Evolutionary conservation across 2,113 vertebrate species (phyloP).

Genomic region (Notechis scutatus): DNA sequence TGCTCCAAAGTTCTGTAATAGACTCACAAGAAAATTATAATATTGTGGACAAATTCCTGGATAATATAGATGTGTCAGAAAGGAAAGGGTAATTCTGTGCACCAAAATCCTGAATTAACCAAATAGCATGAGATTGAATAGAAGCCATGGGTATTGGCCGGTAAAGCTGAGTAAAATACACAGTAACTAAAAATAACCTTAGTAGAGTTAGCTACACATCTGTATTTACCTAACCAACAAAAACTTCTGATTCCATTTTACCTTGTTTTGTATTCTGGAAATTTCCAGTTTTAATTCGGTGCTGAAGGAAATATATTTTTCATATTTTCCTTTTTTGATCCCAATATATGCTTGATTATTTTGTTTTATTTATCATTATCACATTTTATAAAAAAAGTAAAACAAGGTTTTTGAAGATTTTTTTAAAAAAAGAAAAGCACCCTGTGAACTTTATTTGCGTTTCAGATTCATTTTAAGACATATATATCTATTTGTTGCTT

Average conservation of each 20-base stretch:
- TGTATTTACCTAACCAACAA: background rate
- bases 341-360: background rate
- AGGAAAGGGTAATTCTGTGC: background rate
- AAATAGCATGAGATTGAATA: background rate
- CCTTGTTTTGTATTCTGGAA: background rate
- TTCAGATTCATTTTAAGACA: background rate
- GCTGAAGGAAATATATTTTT: background rate
- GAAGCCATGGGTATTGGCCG: background rate
- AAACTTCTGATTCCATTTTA: background rate
- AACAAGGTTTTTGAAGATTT: background rate
- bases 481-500: background rate
- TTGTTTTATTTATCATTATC: background rate
- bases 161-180: background rate
- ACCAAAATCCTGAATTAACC: background rate
- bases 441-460: background rate
- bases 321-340: background rate
- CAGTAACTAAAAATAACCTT: background rate
- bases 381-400: background rate
- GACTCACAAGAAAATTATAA: background rate
- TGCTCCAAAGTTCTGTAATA: background rate
- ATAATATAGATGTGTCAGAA: background rate
- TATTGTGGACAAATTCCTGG: background rate
- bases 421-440: background rate
- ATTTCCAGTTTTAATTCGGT: background rate
- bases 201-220: background rate